phyloP scores from a whole-genome alignment of 2,113 vertebrate species.

The Fregetta grallaria region DNA sequence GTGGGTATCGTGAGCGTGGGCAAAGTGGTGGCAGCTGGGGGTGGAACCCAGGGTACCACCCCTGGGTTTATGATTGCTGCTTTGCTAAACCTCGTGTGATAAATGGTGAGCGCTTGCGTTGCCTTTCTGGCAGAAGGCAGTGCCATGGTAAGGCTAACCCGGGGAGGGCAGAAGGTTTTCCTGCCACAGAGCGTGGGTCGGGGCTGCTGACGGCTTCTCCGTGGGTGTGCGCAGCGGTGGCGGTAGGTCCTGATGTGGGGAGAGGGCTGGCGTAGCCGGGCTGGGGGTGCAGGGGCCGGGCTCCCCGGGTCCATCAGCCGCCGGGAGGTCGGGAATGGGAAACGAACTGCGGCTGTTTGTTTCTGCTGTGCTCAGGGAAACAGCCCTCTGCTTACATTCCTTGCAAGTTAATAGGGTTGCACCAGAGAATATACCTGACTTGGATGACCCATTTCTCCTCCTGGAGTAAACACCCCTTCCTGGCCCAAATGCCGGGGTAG shows the following conservation, averaged over 20 bases:
- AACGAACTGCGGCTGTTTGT: fast-evolving
- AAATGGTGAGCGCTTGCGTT: fast-evolving
- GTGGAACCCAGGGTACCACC: neutral
- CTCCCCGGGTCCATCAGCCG: fast-evolving
- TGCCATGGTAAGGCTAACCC: neutral
- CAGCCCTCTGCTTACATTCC: conserved; percentile 19
- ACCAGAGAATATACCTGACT: neutral
- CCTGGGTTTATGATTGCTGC: neutral
- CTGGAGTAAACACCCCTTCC: neutral
- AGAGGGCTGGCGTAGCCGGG: neutral
- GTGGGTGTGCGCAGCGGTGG: fast-evolving
- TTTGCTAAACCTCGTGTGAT: neutral
- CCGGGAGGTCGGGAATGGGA: fast-evolving
- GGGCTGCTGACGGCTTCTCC: neutral
- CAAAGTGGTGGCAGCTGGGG: neutral
- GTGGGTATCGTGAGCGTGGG: fast-evolving
- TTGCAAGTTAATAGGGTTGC: neutral
- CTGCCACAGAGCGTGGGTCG: neutral
- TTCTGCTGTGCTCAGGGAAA: neutral
- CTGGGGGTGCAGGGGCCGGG: neutral
- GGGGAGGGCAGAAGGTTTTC: neutral
- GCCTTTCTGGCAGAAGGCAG: neutral
- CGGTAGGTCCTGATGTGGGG: fast-evolving
- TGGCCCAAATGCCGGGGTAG: neutral
- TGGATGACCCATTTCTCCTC: neutral